Base-by-base conservation (phyloP, 1,140 invertebrate species). In the Anadara kagoshimensis region DNA sequence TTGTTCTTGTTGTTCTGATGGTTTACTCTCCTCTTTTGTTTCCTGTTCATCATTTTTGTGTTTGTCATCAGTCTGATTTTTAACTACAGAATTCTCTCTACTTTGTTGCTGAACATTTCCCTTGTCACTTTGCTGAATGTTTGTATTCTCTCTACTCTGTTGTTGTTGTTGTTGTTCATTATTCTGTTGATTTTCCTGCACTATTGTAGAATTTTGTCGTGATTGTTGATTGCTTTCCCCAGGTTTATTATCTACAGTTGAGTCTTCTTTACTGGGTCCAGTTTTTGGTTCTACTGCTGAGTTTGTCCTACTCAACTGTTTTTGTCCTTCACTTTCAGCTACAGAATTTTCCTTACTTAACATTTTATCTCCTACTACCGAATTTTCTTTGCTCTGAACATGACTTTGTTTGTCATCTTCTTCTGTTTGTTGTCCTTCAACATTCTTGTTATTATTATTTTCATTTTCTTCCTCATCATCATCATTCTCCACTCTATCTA, bases 401-500 rank as follows among this genome's bases (percentile, higher is more conserved):
- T 68, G 53, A n/a, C 44, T n/a, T 43, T 24, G n/a, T 24, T 65
- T 14, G 16, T 45, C 49, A 29, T 51, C 22, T 53, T 65, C 49
- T 14, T 67, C 41, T 20, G 43, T 43, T 8, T 41, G 36, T 20
- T 62, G 29, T 22, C 36, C 41, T 22, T 51, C 49, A 51, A 22
- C 20, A 51, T 51, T 51, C 16, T 16, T 51, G 29, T 62, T 36
- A 16, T 71, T 26, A 54, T 36, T 61, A 12, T 53, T 22, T 57
- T 51, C 62, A 20, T 72, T 62, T 44, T 36, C 72, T 20, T 67
- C 51, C 11, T 68, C 24, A 26, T 63, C 57, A 4, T 36, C 20
- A n/a, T 70, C 73, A 36, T 70, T 69, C 54, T 75, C 73, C 47
- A 75, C 57, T 29, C 73, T 45, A 36, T 75, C 73, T 68, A 75